Conservation (phyloP, 2,888 invertebrate genomes). For the Lasioglossum leucozonium region DNA sequence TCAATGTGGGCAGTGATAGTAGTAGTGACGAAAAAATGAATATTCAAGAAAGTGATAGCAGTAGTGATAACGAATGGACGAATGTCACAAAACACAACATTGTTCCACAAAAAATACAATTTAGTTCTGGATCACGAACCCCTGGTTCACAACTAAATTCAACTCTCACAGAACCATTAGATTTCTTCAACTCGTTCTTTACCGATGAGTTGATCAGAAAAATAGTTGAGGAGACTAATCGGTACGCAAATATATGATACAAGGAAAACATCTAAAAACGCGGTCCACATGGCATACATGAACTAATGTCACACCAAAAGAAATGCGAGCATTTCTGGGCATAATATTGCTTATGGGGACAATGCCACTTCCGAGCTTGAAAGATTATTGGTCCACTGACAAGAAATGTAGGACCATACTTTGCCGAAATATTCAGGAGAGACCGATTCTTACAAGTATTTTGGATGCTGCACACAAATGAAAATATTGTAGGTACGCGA, state of each 20-base stretch:
- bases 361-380: slow-evolving; percentile 48
- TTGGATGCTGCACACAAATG: slow-evolving; percentile 35
- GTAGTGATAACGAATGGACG: slow-evolving; percentile 41
- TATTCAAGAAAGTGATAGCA: slow-evolving; percentile 44
- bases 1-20: slow-evolving; percentile 40
- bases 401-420: slow-evolving; percentile 47
- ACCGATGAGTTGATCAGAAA: slow-evolving; percentile 48
- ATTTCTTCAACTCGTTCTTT: slow-evolving; percentile 49
- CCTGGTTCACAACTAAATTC: slow-evolving; percentile 48
- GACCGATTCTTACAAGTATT: slow-evolving; percentile 49
- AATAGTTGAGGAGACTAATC: slow-evolving; percentile 52
- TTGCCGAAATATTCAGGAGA: slow-evolving; percentile 53
- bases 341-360: slow-evolving; percentile 55
- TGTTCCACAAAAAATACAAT: slow-evolving; percentile 51
- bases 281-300: slow-evolving; percentile 41
- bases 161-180: slow-evolving; percentile 44
- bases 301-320: slow-evolving; percentile 44
- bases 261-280: slow-evolving; percentile 33
- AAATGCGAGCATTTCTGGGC: slow-evolving; percentile 50
- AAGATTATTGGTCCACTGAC: slow-evolving; percentile 45
- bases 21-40: slow-evolving; percentile 34
- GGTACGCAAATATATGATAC: slow-evolving; percentile 49
- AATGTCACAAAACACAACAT: slow-evolving; percentile 50
- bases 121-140: slow-evolving; percentile 47
- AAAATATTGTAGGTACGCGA: slow-evolving; percentile 23